phyloP scores from a whole-genome alignment of 2,888 invertebrate species.

The Acanthosoma haemorrhoidale region DNA sequence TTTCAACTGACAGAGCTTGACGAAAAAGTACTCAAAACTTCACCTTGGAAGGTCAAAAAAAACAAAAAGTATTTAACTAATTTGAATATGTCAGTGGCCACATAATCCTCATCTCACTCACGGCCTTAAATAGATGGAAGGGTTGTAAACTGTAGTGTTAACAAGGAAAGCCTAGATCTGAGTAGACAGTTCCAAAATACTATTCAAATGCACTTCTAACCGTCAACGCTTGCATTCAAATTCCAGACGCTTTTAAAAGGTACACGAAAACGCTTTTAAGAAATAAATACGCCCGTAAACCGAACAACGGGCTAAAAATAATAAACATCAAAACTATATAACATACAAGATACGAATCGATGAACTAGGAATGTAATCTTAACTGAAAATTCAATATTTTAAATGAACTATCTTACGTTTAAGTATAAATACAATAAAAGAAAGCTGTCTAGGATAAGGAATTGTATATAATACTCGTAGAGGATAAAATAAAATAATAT shows the following conservation, averaged over 20 bases:
- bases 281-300: neutral
- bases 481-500: too few relatives aligned
- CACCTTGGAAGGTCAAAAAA: too few relatives aligned
- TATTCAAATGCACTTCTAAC: slow-evolving; percentile 1
- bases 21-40: neutral
- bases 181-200: neutral
- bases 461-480: too few relatives aligned
- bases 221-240: neutral
- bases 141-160: neutral
- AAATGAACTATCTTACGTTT: too few relatives aligned
- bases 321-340: too few relatives aligned
- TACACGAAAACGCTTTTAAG: slow-evolving; percentile 2
- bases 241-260: slow-evolving; percentile 3
- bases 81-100: neutral
- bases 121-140: neutral
- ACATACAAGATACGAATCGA: too few relatives aligned
- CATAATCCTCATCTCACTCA: too few relatives aligned
- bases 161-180: neutral
- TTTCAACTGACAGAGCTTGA: too few relatives aligned
- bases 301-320: neutral
- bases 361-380: too few relatives aligned
- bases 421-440: too few relatives aligned
- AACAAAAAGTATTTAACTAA: neutral
- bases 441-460: too few relatives aligned
- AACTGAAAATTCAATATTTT: too few relatives aligned